Evolutionary conservation across 2,113 vertebrate genomes (phyloP).

Genomic region (Loxodonta africana): DNA sequence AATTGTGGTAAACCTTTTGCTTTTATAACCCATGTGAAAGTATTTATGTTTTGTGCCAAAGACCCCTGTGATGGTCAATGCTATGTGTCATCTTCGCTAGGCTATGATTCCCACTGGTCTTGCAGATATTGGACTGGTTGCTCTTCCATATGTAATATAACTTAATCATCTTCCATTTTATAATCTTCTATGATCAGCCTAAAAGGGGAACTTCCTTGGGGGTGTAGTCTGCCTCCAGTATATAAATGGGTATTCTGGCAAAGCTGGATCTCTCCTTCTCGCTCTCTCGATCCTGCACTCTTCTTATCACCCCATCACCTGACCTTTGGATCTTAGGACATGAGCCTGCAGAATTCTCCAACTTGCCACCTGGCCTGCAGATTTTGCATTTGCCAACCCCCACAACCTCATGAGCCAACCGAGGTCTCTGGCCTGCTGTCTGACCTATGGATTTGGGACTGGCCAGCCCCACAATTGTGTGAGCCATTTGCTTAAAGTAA

Average conservation of each 20-base stretch:
- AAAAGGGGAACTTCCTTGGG: background rate
- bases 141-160: background rate
- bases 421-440: background rate
- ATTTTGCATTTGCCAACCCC: background rate
- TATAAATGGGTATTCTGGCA: background rate
- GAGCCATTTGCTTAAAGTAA: background rate
- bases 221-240: background rate
- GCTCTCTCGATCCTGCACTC: background rate
- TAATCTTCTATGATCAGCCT: background rate
- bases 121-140: background rate
- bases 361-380: background rate
- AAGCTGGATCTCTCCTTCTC: background rate
- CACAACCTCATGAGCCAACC: background rate
- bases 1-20: rapidly evolving
- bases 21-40: background rate
- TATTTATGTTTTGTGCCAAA: background rate
- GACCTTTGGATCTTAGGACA: background rate
- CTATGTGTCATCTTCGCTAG: background rate
- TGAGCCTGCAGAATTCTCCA: background rate
- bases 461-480: background rate
- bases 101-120: background rate
- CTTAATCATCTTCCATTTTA: background rate
- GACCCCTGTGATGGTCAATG: background rate
- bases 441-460: background rate
- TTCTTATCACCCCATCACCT: background rate